Conservation (phyloP, 2,797 vertebrate genomes). For the Scolopax bukidnonensis region DNA sequence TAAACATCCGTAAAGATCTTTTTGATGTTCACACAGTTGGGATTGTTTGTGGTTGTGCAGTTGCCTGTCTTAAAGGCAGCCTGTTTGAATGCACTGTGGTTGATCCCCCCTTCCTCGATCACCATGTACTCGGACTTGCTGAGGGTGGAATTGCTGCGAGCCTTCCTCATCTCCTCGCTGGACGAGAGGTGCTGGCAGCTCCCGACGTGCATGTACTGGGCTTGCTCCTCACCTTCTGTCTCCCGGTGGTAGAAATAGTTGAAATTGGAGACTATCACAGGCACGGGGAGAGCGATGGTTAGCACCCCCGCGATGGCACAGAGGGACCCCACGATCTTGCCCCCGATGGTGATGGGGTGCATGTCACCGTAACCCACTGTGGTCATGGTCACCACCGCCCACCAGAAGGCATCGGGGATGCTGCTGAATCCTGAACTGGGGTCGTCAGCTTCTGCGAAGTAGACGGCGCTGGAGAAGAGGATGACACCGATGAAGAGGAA, state of each 20-base stretch:
- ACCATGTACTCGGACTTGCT: conserved; percentile 96
- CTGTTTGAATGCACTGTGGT: conserved; percentile 88
- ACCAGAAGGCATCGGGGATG: conserved; percentile 99
- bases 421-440: conserved; percentile 94
- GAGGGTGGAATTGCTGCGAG: conserved; percentile 91
- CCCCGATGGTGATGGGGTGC: conserved; percentile 98
- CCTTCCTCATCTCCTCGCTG: conserved; percentile 87
- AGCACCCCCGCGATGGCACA: conserved; percentile 97
- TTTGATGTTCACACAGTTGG: conserved; percentile 94
- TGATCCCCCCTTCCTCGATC: conserved; percentile 87
- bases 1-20: conserved; percentile 98
- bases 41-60: conserved; percentile 85
- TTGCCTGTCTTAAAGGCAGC: conserved; percentile 84
- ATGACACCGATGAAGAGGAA: conserved; percentile 99
- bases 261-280: conserved; percentile 98
- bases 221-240: conserved; percentile 96
- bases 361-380: conserved; percentile 98
- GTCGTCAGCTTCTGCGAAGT: conserved; percentile 97
- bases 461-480: conserved; percentile 97
- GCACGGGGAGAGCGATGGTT: conserved; percentile 96
- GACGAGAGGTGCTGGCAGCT: conserved; percentile 92
- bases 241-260: conserved; percentile 99
- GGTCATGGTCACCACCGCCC: conserved; percentile 99
- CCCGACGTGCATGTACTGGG: conserved; percentile 88
- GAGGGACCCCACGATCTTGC: conserved; percentile 96